phyloP scores from a whole-genome alignment of 1,140 invertebrate genomes.

The Formica selysi region DNA sequence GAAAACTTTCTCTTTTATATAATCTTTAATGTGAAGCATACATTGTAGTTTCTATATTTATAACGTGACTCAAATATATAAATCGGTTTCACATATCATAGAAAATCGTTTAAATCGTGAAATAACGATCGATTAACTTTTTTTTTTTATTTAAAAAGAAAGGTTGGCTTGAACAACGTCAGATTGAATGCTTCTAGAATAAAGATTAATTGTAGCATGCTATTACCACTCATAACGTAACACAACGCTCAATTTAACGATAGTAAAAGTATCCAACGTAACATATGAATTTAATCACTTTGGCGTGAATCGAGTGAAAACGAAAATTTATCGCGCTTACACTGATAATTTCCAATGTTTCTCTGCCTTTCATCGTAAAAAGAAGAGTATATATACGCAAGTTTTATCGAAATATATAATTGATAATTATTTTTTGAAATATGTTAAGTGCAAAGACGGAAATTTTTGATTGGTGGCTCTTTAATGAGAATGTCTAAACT shows the following conservation, averaged over 20 bases:
- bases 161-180: background rate
- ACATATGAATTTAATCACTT: background rate
- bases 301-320: conserved; percentile 47
- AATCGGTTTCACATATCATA: background rate
- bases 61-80: background rate
- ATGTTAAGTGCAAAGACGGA: too few species aligned
- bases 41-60: background rate
- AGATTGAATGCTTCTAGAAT: background rate
- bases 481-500: too few species aligned
- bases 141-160: conserved; percentile 11
- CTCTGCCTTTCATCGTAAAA: background rate
- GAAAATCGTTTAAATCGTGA: background rate
- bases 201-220: background rate
- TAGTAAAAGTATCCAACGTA: background rate
- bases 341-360: conserved; percentile 28
- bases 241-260: background rate
- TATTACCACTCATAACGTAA: background rate
- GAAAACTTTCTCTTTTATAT: conserved; percentile 22
- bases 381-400: too few species aligned
- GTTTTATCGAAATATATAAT: too few species aligned
- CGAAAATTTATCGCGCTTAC: conserved; percentile 51
- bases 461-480: too few species aligned
- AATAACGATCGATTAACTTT: background rate
- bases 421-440: too few species aligned
- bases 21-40: background rate